Percentiles rank a stretch among this genome's conserved stretches.
phyloP scores from a whole-genome alignment of 35 echinoderm and acorn worm species.

The Nesometra sesokonis region DNA sequence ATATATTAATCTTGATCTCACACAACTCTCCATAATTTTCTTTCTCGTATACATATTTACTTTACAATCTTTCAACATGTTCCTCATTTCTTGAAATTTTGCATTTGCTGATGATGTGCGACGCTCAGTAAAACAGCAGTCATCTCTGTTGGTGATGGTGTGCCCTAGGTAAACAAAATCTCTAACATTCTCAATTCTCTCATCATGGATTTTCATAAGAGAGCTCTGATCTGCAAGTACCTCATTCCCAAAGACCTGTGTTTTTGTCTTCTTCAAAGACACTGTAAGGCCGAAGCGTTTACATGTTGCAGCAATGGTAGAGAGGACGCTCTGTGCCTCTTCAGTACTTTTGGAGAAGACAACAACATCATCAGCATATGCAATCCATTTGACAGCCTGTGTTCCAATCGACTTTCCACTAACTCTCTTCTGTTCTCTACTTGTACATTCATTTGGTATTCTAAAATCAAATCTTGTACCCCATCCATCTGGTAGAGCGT shows the following conservation, averaged over 20 bases:
- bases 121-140: neutral
- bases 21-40: no score
- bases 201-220: neutral
- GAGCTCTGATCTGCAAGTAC: neutral
- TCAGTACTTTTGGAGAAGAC: neutral
- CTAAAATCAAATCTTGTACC: neutral
- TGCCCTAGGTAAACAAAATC: neutral
- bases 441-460: neutral
- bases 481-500: neutral
- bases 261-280: neutral
- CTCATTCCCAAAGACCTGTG: neutral
- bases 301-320: neutral
- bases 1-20: no score
- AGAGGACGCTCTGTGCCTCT: neutral
- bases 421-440: neutral
- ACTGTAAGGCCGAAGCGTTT: neutral
- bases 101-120: neutral
- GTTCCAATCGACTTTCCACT: neutral
- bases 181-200: neutral
- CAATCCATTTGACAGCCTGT: neutral
- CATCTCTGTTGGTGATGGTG: neutral
- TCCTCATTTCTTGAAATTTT: constrained; percentile 1
- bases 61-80: neutral
- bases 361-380: neutral
- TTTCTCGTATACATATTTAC: neutral